Base-by-base conservation (phyloP, 2,113 vertebrate species). In the Atrichornis clamosus region DNA sequence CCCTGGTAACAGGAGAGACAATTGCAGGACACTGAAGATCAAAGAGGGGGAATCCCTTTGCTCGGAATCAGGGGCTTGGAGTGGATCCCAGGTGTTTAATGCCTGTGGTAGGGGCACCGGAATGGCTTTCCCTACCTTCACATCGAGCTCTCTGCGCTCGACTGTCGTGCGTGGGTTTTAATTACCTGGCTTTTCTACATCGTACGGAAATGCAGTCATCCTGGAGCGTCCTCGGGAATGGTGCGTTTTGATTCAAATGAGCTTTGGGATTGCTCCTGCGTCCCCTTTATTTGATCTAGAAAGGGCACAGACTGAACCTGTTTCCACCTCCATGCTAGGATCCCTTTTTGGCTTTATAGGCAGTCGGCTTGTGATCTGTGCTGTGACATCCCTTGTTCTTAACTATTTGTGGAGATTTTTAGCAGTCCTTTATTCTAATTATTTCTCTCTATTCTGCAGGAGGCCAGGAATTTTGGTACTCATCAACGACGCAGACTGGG, bases 401-500 rank as follows among this genome's bases (percentile, higher is more conserved):
- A 95, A 95, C 89, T 88, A 17, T 93, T 95, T 84, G 90, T 72
- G 75, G 78, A 41, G 72, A 78, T 79, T 91, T 96, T 80, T 84
- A 92, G 89, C 75, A 78, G 76, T 63, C 75, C 76, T 32, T 5
- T 87, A 77, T 93, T 87, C 90, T 96, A 87, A 95, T 87, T 67
- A 87, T 94, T 95, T 96, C 30, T 97, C 93, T 97, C 90, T 92
- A 7, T 94, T 97, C 96, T 96, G 90, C 98, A 99, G 99, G 98
- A 98, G 99, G 91, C 99, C 99, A 13, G 99, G 99, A 77, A 99
- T 99, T 92, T 98, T 99, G 95, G 99, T 99, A 95, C 99, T 99
- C 91, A 98, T 99, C 98, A 99, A 99, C 23, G 99, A 99, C 39
- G 98, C 99, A 86, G 99, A 99, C 98, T 99, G 99, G 99, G 99